phyloP scores from a whole-genome alignment of 2,113 vertebrate species.

The Telmatochromis bifrenatus region DNA sequence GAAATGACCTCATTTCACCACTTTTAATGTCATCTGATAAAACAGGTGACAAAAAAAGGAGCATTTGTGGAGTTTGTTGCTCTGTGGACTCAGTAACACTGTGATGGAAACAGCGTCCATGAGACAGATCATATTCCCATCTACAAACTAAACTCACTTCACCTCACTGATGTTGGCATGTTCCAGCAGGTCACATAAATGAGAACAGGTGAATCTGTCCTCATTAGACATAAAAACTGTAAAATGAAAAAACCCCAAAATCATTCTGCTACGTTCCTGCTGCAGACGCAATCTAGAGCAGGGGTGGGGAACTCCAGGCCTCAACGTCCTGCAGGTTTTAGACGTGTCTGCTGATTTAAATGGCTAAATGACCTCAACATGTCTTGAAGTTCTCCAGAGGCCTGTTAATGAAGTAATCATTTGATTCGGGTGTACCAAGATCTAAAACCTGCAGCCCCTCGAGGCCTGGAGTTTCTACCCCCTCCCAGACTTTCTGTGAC shows the following conservation, averaged over 20 bases:
- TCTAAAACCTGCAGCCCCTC: neutral
- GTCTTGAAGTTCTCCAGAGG: neutral
- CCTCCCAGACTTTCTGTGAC: neutral
- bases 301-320: neutral
- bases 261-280: neutral
- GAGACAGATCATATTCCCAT: neutral
- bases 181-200: neutral
- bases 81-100: neutral
- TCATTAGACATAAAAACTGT: neutral
- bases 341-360: neutral
- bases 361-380: neutral
- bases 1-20: neutral
- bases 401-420: neutral
- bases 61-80: neutral
- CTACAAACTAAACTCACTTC: neutral
- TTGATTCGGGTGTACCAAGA: neutral
- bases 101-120: neutral
- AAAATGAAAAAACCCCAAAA: rapidly evolving
- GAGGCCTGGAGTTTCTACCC: neutral
- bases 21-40: neutral
- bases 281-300: neutral
- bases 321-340: neutral
- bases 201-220: neutral
- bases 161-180: neutral
- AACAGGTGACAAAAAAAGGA: neutral